phyloP scores from a whole-genome alignment of 2,113 vertebrate species.

The Hyaena hyaena region DNA sequence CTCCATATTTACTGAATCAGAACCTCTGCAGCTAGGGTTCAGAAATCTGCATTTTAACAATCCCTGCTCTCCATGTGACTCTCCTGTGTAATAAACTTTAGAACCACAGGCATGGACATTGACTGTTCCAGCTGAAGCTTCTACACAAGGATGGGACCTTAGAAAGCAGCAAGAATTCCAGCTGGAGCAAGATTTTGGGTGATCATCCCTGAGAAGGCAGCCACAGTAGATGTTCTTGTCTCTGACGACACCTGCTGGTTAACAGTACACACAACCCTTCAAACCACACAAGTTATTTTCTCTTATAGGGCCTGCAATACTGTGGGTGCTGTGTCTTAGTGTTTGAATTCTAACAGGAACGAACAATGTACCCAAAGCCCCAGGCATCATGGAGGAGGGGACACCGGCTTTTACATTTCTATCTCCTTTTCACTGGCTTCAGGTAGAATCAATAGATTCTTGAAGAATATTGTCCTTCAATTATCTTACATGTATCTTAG shows the following conservation, averaged over 20 bases:
- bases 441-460: neutral
- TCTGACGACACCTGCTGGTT: constrained; percentile 76
- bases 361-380: neutral
- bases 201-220: neutral
- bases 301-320: neutral
- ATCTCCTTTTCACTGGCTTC: neutral
- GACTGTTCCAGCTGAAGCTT: neutral
- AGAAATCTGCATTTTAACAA: neutral
- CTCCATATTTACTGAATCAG: neutral
- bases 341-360: neutral
- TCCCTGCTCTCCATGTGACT: neutral
- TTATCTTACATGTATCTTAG: neutral
- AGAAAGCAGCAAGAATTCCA: neutral
- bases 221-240: neutral
- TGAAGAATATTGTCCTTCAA: neutral
- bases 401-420: neutral
- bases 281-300: neutral
- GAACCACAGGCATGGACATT: rapidly evolving
- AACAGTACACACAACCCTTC: neutral
- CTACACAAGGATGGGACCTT: neutral
- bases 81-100: neutral
- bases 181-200: neutral
- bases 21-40: neutral
- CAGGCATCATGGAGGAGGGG: neutral
- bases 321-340: neutral